phyloP scores from a whole-genome alignment of 2,797 vertebrate genomes.

The Sebastes trivittatus region DNA sequence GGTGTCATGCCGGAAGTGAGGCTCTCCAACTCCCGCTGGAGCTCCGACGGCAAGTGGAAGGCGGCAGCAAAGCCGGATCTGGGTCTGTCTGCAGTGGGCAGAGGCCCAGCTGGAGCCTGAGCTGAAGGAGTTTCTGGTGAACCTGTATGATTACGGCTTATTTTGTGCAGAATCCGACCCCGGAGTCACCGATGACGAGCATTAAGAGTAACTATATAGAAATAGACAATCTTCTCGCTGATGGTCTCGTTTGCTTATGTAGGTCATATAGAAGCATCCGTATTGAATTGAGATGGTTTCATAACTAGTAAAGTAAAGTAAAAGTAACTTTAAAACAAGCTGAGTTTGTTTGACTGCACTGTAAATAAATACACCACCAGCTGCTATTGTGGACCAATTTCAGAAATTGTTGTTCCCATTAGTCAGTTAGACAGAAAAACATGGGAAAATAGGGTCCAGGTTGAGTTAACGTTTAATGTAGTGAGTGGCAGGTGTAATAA shows the following conservation, averaged over 20 bases:
- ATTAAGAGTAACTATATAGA: neutral
- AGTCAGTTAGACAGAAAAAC: too few relatives aligned
- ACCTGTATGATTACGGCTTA: neutral
- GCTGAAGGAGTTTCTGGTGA: neutral
- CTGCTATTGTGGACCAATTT: neutral
- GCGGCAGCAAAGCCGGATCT: too few relatives aligned
- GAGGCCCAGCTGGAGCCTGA: too few relatives aligned
- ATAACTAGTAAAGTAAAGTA: neutral
- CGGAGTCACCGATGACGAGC: neutral
- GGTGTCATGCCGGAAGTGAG: accelerated
- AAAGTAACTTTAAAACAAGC: neutral
- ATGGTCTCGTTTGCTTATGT: neutral
- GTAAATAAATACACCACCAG: neutral
- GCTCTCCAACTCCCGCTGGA: neutral
- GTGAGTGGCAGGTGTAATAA: slow-evolving; percentile 17
- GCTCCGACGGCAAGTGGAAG: too few relatives aligned
- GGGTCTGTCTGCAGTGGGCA: too few relatives aligned
- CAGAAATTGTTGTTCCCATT: too few relatives aligned
- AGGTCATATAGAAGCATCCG: too few relatives aligned
- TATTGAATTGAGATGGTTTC: too few relatives aligned
- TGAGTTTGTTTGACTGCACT: neutral
- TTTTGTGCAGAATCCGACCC: neutral
- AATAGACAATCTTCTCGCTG: too few relatives aligned
- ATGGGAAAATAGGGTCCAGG: too few relatives aligned
- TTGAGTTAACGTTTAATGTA: neutral